Conservation (phyloP, 2,888 invertebrate genomes). For the Sphinx pinastri region DNA sequence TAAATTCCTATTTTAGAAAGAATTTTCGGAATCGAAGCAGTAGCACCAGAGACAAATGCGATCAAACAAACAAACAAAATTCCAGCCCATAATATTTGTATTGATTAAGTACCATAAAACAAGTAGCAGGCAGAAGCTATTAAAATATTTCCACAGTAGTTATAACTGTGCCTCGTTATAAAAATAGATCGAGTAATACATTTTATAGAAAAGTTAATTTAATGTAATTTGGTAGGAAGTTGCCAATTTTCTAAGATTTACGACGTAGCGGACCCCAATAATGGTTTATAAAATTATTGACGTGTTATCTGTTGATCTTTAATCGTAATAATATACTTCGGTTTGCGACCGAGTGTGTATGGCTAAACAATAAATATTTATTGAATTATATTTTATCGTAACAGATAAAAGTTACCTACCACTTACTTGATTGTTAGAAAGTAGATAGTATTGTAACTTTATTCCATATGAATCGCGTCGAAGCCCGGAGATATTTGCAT, state of each 20-base stretch:
- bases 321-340: neutral
- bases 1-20: too few relatives aligned
- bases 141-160: constrained; percentile 6
- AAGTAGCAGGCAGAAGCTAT: neutral
- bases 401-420: too few relatives aligned
- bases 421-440: too few relatives aligned
- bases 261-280: neutral
- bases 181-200: constrained; percentile 13
- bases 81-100: too few relatives aligned
- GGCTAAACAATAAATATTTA: neutral
- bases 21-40: too few relatives aligned
- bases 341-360: neutral
- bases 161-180: constrained; percentile 2
- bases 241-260: constrained; percentile 20
- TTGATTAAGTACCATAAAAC: too few relatives aligned
- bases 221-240: constrained; percentile 16
- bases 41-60: too few relatives aligned
- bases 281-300: constrained; percentile 14
- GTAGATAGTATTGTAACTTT: too few relatives aligned
- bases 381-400: too few relatives aligned
- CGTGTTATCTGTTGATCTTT: constrained; percentile 6
- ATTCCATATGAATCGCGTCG: too few relatives aligned
- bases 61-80: too few relatives aligned
- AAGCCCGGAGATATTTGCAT: too few relatives aligned
- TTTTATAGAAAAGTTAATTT: constrained; percentile 11